These are phyloP conservation scores for Cyphomyrus discorhynchus DNA, from an alignment of 2,113 vertebrate genomes.

Conservation along the genomic window DNA sequence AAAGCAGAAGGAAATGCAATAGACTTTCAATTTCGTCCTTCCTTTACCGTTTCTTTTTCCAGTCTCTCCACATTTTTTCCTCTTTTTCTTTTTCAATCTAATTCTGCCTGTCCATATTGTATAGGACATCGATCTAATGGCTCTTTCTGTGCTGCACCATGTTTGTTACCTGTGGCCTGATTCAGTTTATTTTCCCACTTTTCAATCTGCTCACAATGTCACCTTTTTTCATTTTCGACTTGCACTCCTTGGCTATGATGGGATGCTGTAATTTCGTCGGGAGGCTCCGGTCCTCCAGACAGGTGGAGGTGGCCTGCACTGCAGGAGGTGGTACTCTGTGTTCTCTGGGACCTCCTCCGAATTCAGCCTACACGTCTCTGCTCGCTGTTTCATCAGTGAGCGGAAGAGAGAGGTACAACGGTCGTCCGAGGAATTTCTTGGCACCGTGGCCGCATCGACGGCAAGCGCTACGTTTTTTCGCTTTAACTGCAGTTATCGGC, in stretches of 20 bases:
- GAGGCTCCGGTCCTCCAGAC: neutral
- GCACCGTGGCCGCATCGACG: neutral
- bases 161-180: neutral
- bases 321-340: neutral
- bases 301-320: neutral
- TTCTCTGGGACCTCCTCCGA: neutral
- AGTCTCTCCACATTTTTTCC: neutral
- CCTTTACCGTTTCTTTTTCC: neutral
- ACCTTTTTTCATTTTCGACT: neutral
- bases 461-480: neutral
- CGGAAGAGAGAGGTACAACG: neutral
- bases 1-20: neutral
- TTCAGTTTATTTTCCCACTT: neutral
- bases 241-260: neutral
- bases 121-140: neutral
- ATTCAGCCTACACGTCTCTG: neutral
- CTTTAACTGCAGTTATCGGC: neutral
- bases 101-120: neutral
- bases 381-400: neutral
- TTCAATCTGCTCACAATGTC: neutral
- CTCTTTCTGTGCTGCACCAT: neutral
- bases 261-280: neutral
- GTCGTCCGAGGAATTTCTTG: neutral
- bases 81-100: constrained; percentile 1
- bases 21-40: neutral